These are phyloP conservation scores for Leiothrix lutea DNA, from an alignment of 2,113 vertebrate genomes.

Conservation along the genomic window DNA sequence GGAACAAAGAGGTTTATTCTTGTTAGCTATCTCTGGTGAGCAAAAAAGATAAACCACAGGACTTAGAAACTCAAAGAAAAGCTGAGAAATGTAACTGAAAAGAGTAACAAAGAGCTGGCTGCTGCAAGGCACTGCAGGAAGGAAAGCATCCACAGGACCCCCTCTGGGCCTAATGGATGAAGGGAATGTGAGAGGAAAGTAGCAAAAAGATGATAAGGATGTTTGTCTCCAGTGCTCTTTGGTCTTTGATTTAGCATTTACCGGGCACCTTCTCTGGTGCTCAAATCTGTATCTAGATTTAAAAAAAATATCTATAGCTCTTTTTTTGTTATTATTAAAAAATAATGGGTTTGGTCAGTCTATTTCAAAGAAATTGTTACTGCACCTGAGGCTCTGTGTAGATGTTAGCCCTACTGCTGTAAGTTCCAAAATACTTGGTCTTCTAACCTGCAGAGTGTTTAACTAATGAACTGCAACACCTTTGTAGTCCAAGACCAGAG, in stretches of 20 bases:
- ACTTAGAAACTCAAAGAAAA: neutral
- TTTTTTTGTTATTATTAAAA: neutral
- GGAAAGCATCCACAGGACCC: neutral
- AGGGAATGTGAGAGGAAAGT: neutral
- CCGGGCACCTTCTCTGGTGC: neutral
- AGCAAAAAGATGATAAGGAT: neutral
- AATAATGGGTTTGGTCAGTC: neutral
- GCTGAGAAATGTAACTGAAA: neutral
- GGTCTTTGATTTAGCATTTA: neutral
- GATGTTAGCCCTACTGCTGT: neutral
- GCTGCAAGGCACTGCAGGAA: neutral
- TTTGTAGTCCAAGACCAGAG: neutral
- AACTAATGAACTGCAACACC: neutral
- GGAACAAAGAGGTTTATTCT: neutral
- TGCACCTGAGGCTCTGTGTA: neutral
- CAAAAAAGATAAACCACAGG: neutral
- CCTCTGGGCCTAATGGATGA: neutral
- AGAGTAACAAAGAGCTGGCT: neutral
- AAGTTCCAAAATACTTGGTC: neutral
- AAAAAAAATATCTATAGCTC: neutral
- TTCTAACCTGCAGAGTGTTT: neutral
- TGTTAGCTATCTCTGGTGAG: neutral
- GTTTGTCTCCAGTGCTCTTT: neutral
- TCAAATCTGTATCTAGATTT: neutral
- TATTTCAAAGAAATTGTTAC: neutral